Evolutionary conservation across 2,888 invertebrate species (phyloP).

Genomic region (Cheiracanthium punctorium): DNA sequence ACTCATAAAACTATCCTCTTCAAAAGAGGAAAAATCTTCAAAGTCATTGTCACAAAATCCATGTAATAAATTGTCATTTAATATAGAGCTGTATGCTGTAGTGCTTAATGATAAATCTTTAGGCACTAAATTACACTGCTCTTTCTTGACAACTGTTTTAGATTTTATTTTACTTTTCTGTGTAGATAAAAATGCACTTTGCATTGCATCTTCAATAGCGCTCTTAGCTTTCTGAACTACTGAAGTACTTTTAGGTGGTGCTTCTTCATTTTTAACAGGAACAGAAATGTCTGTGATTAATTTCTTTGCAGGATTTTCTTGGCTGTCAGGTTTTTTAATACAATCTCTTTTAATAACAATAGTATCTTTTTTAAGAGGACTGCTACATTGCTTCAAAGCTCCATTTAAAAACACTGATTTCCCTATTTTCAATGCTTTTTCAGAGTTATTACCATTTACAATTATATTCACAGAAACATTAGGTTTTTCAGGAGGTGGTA

Average conservation of each 20-base stretch:
- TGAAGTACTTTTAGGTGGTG: background rate
- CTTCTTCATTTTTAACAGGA: background rate
- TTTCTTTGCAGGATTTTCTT: too few species aligned
- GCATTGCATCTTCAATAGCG: conserved; percentile 39
- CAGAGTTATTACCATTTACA: background rate
- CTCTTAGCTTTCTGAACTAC: background rate
- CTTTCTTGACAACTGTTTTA: background rate
- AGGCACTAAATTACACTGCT: background rate
- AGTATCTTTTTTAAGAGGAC: background rate
- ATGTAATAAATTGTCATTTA: conserved; percentile 47
- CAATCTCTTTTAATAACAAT: too few species aligned
- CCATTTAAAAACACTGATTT: conserved; percentile 50
- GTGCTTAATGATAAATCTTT: background rate
- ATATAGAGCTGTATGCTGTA: conserved; percentile 35
- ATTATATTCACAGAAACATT: background rate
- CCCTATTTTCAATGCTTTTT: conserved; percentile 18
- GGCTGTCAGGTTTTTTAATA: too few species aligned
- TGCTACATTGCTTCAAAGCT: conserved; percentile 28
- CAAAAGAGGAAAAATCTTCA: background rate
- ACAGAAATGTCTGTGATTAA: background rate
- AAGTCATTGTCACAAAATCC: conserved; percentile 24
- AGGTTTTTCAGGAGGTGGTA: conserved; percentile 16
- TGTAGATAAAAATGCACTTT: conserved; percentile 32
- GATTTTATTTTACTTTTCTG: conserved; percentile 17
- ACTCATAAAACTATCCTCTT: background rate